phyloP scores from a whole-genome alignment of 1,140 invertebrate genomes.

The Hycleus cichorii region DNA sequence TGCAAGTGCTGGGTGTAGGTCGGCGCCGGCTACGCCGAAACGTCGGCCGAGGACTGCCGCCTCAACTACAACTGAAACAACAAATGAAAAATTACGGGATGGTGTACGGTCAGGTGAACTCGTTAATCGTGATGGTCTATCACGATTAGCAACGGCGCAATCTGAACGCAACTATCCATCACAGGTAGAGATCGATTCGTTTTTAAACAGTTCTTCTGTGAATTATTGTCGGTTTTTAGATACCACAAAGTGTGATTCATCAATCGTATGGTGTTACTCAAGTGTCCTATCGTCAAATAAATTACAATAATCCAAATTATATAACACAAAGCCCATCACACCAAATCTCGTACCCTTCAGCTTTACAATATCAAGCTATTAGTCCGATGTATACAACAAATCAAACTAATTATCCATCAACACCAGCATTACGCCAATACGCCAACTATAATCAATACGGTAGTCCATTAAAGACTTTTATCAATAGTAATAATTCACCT shows the following conservation, averaged over 20 bases:
- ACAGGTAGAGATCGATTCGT: slow-evolving; percentile 13
- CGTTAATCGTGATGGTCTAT: not conserved
- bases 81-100: slow-evolving; percentile 2
- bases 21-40: slow-evolving; percentile 30
- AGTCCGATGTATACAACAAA: slow-evolving; percentile 28
- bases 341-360: slow-evolving; percentile 23
- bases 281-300: slow-evolving; percentile 23
- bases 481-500: slow-evolving; percentile 18
- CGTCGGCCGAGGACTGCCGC: slow-evolving; percentile 1
- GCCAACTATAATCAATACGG: slow-evolving; percentile 21
- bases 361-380: slow-evolving; percentile 30
- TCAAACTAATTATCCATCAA: slow-evolving; percentile 15
- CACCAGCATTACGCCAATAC: slow-evolving; percentile 13
- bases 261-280: slow-evolving; percentile 32
- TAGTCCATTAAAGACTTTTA: slow-evolving; percentile 27
- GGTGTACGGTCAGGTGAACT: slow-evolving; percentile 14
- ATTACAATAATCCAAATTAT: slow-evolving; percentile 21
- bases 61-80: not conserved
- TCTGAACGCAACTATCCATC: slow-evolving; percentile 19
- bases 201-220: no score
- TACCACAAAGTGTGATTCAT: slow-evolving; percentile 31
- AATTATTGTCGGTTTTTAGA: slow-evolving; percentile 10
- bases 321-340: slow-evolving; percentile 18
- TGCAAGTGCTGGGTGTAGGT: slow-evolving; percentile 41
- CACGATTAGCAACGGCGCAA: not conserved